Conservation (phyloP, 2,797 vertebrate species). For the Pelodytes ibericus region DNA sequence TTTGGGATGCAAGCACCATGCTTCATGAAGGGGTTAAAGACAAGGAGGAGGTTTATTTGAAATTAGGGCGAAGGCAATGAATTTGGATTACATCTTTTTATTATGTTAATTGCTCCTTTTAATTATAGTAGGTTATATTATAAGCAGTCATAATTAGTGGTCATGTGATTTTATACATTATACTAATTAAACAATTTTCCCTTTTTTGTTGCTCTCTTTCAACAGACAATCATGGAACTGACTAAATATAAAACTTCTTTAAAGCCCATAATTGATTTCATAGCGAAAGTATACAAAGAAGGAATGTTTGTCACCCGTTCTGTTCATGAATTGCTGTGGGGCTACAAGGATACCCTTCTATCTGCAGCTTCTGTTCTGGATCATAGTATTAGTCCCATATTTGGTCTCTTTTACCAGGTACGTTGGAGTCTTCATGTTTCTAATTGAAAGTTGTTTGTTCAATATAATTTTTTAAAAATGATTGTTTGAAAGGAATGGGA, state of each 20-base stretch:
- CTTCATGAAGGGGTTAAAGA: too few species aligned
- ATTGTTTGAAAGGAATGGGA: too few species aligned
- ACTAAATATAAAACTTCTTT: constrained; percentile 39
- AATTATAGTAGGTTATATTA: too few species aligned
- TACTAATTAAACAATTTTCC: background rate
- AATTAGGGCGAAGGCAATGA: too few species aligned
- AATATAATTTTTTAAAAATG: too few species aligned
- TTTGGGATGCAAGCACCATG: too few species aligned
- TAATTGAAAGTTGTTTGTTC: background rate
- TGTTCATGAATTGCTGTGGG: constrained; percentile 88
- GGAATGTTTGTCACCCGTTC: constrained; percentile 79
- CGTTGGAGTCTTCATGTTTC: constrained; percentile 13
- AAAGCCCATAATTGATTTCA: constrained; percentile 40
- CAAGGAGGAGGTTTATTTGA: too few species aligned
- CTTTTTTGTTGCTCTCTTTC: constrained; percentile 40
- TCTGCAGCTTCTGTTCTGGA: constrained; percentile 62
- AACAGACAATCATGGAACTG: constrained; percentile 66
- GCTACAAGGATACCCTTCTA: constrained; percentile 85
- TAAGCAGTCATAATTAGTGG: too few species aligned
- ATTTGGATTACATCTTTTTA: too few species aligned
- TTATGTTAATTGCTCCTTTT: too few species aligned
- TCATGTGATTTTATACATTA: too few species aligned
- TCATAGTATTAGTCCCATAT: constrained; percentile 70
- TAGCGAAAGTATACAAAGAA: constrained; percentile 67
- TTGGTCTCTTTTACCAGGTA: constrained; percentile 92